Percentiles rank a stretch among this genome's conserved stretches.
Conservation (phyloP, 2,888 invertebrate species). For the Crioceris asparagi region DNA sequence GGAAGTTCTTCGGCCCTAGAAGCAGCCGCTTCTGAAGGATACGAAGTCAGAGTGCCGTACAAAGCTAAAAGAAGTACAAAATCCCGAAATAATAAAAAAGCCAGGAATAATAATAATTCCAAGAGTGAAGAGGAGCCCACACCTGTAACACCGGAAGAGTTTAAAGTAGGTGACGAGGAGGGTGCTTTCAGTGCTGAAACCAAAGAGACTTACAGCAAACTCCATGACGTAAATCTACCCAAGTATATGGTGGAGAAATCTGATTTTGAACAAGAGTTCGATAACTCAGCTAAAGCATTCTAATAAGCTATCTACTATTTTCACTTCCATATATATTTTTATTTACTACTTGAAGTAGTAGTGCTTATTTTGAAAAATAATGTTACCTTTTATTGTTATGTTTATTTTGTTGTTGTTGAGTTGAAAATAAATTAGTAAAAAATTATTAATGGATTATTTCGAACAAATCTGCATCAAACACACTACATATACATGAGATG, state of each 20-base stretch:
- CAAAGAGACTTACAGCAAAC: conserved; percentile 51
- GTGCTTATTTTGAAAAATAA: no score
- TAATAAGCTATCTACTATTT: no score
- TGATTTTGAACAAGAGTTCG: conserved; percentile 57
- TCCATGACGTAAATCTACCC: conserved; percentile 52
- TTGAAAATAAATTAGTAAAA: no score
- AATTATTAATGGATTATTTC: no score
- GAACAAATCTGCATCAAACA: no score
- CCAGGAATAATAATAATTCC: background rate
- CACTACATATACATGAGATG: no score
- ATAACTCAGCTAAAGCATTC: conserved; percentile 37
- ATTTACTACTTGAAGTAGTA: no score
- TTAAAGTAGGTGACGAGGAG: conserved; percentile 45
- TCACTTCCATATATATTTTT: no score
- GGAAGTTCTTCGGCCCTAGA: conserved; percentile 14
- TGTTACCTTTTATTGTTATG: no score
- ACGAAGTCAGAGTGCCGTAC: conserved; percentile 7
- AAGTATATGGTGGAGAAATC: conserved; percentile 58
- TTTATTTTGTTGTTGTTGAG: no score
- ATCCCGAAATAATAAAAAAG: background rate
- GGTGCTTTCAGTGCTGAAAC: conserved; percentile 59
- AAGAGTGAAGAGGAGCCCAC: conserved; percentile 30
- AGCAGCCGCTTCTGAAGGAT: conserved; percentile 25
- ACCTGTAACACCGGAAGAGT: conserved; percentile 38
- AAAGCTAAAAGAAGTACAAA: conserved; percentile 3